Base-by-base conservation (phyloP, 2,888 invertebrate genomes). In the Scaptodrosophila latifasciaeformis region DNA sequence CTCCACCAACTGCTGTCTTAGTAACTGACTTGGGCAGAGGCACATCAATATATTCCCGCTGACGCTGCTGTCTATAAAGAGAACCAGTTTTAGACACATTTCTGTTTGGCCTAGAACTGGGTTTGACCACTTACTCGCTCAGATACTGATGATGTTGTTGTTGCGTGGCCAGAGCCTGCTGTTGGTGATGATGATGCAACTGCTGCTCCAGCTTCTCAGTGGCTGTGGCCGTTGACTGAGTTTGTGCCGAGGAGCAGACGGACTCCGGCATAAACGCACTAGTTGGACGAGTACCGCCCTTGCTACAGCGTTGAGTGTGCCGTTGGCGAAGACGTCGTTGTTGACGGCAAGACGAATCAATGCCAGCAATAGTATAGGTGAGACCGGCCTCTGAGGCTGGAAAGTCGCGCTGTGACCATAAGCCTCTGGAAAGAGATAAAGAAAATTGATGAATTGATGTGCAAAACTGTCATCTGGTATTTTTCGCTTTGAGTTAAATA, bases 31-130 rank as follows among this genome's bases (percentile, higher is more conserved):
- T 86, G 43, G 87, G 86, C 54, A 87, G 72, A 52, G 87, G 86
- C 45, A 86, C 86, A 69, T 87, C 87, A 29, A 87, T 86, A 46
- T 87, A 87, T 55, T 87, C 86, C 24, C 86, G 81, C 52, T 82
- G 84, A 48, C 84, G 77, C 57, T 82, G 83, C 82, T 86, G 74
- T 42, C 50, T 62, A 31, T 9, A 10, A 53, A 48, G 17, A 30
- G 40, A 56, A 56, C 54, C 39, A 17, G 61, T 62, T 54, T 42
- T 2, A 15, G 29, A 15, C 13, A 21, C n/a, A n/a, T n/a, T n/a
- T n/a, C n/a, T n/a, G n/a, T n/a, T n/a, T n/a, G n/a, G n/a, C n/a
- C n/a, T n/a, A n/a, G n/a, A n/a, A n/a, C n/a, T n/a, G n/a, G n/a
- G n/a, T n/a, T n/a, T n/a, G n/a, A 10, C 2, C 4, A 66, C 81